Evolutionary conservation across 2,797 vertebrate genomes (phyloP).

Genomic region (Nasua narica): DNA sequence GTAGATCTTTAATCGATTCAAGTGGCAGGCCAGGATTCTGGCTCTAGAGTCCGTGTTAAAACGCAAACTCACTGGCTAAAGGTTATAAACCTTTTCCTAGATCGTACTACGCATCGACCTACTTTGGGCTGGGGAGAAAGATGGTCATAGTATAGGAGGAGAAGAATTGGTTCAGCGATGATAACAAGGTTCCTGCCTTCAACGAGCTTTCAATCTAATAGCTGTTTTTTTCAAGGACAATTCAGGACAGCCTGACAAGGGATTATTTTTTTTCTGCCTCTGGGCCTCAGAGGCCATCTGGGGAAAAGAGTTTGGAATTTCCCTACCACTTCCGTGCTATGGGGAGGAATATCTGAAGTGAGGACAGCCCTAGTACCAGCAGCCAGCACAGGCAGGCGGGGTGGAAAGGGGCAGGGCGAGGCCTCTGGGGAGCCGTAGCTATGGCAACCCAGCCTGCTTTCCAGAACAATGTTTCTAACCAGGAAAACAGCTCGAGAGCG

Average conservation of each 20-base stretch:
- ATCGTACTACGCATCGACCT: not conserved
- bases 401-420: slow-evolving; percentile 43
- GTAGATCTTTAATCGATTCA: not conserved
- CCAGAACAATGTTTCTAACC: slow-evolving; percentile 59
- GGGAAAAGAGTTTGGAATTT: not conserved
- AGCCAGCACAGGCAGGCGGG: not conserved
- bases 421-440: slow-evolving; percentile 53
- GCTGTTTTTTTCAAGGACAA: not conserved
- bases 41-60: not conserved
- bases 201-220: slow-evolving; percentile 65
- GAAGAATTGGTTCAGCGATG: not conserved
- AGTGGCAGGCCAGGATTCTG: not conserved
- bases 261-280: not conserved
- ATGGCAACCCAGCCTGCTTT: slow-evolving; percentile 67
- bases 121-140: not conserved
- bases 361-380: not conserved
- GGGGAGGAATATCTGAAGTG: not conserved
- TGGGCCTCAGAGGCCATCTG: slow-evolving; percentile 16
- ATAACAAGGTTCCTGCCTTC: slow-evolving; percentile 60
- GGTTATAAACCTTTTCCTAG: not conserved
- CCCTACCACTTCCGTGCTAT: not conserved
- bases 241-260: not conserved
- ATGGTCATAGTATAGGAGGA: not conserved
- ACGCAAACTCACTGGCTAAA: not conserved
- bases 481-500: slow-evolving; percentile 36